Percentiles rank a stretch among this genome's conserved stretches.
Conservation (phyloP, 1,140 invertebrate genomes). For the Caenorhabditis brenneri region DNA sequence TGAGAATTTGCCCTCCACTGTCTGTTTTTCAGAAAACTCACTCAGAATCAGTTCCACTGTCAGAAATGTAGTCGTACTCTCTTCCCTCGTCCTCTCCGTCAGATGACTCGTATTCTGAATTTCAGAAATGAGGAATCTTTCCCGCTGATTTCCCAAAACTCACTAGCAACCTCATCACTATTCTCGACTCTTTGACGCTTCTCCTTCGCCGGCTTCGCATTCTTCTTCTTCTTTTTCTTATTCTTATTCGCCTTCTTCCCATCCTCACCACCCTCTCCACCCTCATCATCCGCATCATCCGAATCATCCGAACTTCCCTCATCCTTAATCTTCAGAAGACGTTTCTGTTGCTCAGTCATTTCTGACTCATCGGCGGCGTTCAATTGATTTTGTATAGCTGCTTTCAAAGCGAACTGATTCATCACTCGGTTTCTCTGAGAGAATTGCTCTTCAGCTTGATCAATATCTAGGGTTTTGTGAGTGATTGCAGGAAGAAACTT, state of each 20-base stretch:
- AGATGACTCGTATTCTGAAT: slow-evolving; percentile 69
- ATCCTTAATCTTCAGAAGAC: slow-evolving; percentile 69
- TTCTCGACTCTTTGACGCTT: slow-evolving; percentile 67
- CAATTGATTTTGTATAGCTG: slow-evolving; percentile 64
- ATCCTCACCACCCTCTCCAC: slow-evolving; percentile 50
- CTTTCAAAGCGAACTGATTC: slow-evolving; percentile 70
- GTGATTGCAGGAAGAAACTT: slow-evolving; percentile 64
- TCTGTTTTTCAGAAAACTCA: slow-evolving; percentile 60
- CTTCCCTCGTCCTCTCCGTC: slow-evolving; percentile 70
- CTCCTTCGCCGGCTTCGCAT: slow-evolving; percentile 55
- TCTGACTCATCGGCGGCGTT: slow-evolving; percentile 62
- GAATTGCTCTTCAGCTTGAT: slow-evolving; percentile 70
- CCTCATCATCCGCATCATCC: slow-evolving; percentile 59
- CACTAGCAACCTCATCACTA: slow-evolving; percentile 68
- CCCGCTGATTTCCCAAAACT: no score
- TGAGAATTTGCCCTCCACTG: no score
- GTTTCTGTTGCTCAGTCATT: slow-evolving; percentile 17
- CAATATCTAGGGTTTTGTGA: slow-evolving; percentile 64
- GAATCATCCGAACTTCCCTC: slow-evolving; percentile 62
- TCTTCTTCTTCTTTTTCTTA: slow-evolving; percentile 58
- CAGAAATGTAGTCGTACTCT: slow-evolving; percentile 70
- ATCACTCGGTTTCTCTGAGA: slow-evolving; percentile 64
- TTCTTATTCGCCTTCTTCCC: slow-evolving; percentile 49
- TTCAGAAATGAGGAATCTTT: not conserved
- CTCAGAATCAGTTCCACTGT: slow-evolving; percentile 70